phyloP scores from a whole-genome alignment of 2,113 vertebrate genomes.

The Anarhynchus alexandrinus region DNA sequence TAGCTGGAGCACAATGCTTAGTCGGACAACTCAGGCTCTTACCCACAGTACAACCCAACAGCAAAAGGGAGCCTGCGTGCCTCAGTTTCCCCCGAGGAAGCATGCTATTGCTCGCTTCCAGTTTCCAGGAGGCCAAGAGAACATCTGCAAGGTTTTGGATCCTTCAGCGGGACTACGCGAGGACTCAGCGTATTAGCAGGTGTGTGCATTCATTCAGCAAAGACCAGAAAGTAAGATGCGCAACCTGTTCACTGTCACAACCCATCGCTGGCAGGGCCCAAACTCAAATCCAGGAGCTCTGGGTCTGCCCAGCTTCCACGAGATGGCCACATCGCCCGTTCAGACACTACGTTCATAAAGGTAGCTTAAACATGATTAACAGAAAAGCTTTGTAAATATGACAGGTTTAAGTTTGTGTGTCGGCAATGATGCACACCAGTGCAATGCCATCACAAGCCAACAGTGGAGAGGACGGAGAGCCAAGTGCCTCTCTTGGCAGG shows the following conservation, averaged over 20 bases:
- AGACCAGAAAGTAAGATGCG: background rate
- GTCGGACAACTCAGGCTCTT: background rate
- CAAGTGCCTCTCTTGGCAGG: background rate
- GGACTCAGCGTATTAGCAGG: rapidly evolving
- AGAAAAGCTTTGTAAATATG: background rate
- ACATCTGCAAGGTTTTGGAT: background rate
- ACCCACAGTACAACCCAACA: background rate
- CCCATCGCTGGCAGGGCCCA: background rate
- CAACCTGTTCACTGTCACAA: background rate
- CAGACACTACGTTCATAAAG: rapidly evolving
- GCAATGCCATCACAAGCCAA: background rate
- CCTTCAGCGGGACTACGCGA: rapidly evolving
- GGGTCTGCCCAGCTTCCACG: background rate
- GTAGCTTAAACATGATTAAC: rapidly evolving
- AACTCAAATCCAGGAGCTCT: background rate
- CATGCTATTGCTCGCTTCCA: rapidly evolving
- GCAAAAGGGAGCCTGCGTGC: rapidly evolving
- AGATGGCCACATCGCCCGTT: rapidly evolving
- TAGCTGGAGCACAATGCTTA: background rate
- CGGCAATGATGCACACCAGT: background rate
- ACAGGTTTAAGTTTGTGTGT: background rate
- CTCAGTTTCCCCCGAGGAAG: background rate
- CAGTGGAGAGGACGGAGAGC: background rate
- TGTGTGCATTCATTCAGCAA: background rate
- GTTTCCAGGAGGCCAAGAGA: background rate